A percentile compares a stretch with the other conserved stretches of the same genome.
phyloP scores from a whole-genome alignment of 2,888 invertebrate genomes.

The Dorcus hopei region DNA sequence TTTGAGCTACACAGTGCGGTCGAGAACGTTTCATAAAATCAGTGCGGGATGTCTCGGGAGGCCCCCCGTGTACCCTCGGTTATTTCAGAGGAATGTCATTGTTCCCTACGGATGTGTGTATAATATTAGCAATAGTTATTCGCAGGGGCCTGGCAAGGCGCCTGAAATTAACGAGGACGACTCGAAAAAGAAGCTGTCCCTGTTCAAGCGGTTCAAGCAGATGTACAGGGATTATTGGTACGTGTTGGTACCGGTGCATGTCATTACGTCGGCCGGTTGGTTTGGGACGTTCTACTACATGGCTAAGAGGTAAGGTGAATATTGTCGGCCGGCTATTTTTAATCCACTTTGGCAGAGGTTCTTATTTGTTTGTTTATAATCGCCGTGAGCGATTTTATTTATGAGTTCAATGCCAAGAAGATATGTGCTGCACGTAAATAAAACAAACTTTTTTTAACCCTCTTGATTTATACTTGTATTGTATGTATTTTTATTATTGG shows the following conservation, averaged over 20 bases:
- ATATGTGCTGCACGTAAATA: not conserved
- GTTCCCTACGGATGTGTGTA: too few species aligned
- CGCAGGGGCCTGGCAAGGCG: too few species aligned
- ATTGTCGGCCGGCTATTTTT: conserved; percentile 3
- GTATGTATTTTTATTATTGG: too few species aligned
- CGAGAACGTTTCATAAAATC: too few species aligned
- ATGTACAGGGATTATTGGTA: conserved; percentile 98
- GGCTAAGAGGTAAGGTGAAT: conserved; percentile 69
- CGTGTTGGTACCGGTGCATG: conserved; percentile 89
- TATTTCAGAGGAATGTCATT: too few species aligned
- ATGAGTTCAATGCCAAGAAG: not conserved
- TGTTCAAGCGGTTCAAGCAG: conserved; percentile 81
- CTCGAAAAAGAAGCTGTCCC: conserved; percentile 52
- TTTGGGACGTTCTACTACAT: conserved; percentile 82
- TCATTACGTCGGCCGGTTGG: conserved; percentile 86
- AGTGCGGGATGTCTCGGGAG: too few species aligned
- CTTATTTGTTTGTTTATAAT: not conserved
- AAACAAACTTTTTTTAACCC: not conserved
- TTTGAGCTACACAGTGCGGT: too few species aligned
- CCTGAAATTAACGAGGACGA: not conserved
- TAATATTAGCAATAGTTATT: too few species aligned
- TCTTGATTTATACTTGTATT: too few species aligned
- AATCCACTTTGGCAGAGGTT: conserved; percentile 4
- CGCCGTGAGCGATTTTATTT: not conserved
- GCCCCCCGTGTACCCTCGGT: too few species aligned